A percentile compares a stretch with the other conserved stretches of the same genome.
phyloP scores from a whole-genome alignment of 2,888 invertebrate species.

The Nomada lathburiana region DNA sequence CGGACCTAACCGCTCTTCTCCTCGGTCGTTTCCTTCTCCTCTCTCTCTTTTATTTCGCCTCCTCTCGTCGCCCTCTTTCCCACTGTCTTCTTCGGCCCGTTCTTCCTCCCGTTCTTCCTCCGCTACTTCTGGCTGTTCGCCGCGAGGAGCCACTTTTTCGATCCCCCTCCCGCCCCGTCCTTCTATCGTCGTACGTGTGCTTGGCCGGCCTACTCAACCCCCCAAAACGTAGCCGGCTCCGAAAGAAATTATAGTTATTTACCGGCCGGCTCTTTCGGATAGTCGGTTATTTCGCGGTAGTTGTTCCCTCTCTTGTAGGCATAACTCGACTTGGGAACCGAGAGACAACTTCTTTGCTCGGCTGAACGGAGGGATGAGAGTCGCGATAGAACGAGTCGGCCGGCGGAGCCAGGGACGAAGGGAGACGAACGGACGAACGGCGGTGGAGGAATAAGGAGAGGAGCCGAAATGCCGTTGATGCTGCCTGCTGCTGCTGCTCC shows the following conservation, averaged over 20 bases:
- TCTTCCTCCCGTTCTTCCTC: constrained; percentile 34
- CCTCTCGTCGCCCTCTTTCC: constrained; percentile 19
- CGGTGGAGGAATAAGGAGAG: constrained; percentile 2
- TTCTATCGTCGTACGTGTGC: constrained; percentile 43
- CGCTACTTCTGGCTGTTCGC: constrained; percentile 47
- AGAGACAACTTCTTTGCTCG: constrained; percentile 72
- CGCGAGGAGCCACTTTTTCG: constrained; percentile 9
- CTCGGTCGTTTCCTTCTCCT: constrained; percentile 38
- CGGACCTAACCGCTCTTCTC: constrained; percentile 69
- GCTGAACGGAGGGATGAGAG: constrained; percentile 38
- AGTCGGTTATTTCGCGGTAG: constrained; percentile 82
- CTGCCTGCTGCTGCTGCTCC: constrained; percentile 45
- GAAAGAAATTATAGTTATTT: constrained; percentile 84
- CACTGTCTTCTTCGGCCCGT: constrained; percentile 28
- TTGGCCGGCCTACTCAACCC: constrained; percentile 69
- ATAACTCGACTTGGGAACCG: constrained; percentile 71
- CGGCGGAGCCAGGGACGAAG: neutral
- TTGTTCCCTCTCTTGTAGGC: constrained; percentile 74
- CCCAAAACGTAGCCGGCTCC: constrained; percentile 73
- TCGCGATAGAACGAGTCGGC: constrained; percentile 42
- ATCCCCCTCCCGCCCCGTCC: constrained; percentile 20
- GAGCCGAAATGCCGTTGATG: constrained; percentile 35
- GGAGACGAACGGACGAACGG: constrained; percentile 31
- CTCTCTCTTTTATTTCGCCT: constrained; percentile 22
- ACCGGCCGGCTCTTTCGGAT: constrained; percentile 78